These are phyloP conservation scores for Caenorhabditis latens DNA, from an alignment of 1,140 invertebrate species.

Conservation along the genomic window DNA sequence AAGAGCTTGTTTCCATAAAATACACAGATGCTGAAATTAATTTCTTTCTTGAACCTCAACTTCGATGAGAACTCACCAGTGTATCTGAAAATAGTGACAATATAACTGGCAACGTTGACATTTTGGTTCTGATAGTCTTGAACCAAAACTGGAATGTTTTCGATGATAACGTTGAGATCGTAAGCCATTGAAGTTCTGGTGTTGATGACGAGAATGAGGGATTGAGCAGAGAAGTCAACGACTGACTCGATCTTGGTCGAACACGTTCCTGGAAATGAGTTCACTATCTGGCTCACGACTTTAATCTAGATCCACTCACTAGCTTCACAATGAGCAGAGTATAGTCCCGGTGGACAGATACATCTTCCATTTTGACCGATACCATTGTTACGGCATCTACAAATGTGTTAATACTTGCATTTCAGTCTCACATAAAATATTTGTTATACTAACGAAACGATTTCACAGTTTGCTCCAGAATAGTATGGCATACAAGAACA, in stretches of 20 bases:
- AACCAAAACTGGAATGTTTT: background rate
- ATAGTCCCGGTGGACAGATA: conserved; percentile 39
- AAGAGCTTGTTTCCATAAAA: conserved; percentile 9
- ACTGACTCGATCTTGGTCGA: conserved; percentile 3
- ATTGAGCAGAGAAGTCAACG: conserved; percentile 14
- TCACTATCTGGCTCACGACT: background rate
- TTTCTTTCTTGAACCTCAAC: background rate
- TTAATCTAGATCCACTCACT: background rate
- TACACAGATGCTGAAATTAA: conserved; percentile 16
- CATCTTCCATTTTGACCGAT: conserved; percentile 53
- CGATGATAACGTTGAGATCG: background rate
- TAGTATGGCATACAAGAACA: conserved; percentile 46
- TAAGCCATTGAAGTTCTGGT: conserved; percentile 23
- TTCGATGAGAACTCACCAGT: background rate
- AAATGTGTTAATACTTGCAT: background rate
- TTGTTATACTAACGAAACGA: conserved; percentile 1
- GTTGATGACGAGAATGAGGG: conserved; percentile 49
- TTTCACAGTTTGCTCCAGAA: conserved; percentile 51
- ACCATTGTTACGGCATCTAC: conserved; percentile 53
- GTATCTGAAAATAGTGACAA: conserved; percentile 23
- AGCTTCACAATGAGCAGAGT: conserved; percentile 51
- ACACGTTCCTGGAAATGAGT: conserved; percentile 23
- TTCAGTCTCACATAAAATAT: no score
- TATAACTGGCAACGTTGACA: background rate
- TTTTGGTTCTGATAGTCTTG: background rate